Conservation (phyloP, 1,140 invertebrate species). For the Ceratoteleas bidentatus region DNA sequence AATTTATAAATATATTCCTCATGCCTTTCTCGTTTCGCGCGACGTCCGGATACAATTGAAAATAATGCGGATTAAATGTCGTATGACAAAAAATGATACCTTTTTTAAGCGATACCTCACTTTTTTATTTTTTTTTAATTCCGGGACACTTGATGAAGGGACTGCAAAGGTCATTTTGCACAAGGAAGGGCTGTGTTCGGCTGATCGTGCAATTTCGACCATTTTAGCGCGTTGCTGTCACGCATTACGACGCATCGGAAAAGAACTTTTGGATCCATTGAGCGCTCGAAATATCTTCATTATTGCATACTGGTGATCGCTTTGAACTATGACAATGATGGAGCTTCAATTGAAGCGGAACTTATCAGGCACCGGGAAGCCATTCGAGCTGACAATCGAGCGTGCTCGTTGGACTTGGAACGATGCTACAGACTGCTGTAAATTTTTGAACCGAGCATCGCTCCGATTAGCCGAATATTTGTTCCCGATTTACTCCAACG, state of each 20-base stretch:
- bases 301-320: constrained; percentile 44
- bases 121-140: background rate
- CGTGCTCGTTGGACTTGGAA: constrained; percentile 23
- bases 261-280: background rate
- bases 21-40: too few species aligned
- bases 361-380: constrained; percentile 60
- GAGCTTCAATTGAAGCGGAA: constrained; percentile 58
- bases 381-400: constrained; percentile 55
- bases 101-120: constrained; percentile 4
- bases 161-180: too few species aligned
- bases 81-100: constrained; percentile 2
- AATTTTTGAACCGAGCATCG: constrained; percentile 20
- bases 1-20: too few species aligned
- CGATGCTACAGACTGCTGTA: constrained; percentile 32
- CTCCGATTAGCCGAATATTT: constrained; percentile 32
- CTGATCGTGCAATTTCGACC: too few species aligned
- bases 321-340: constrained; percentile 52
- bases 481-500: background rate
- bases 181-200: too few species aligned
- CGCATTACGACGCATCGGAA: background rate
- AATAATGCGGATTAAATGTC: constrained; percentile 42
- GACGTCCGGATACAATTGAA: too few species aligned
- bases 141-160: too few species aligned
- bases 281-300: constrained; percentile 52
- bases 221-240: too few species aligned